Conservation (phyloP, 2,113 vertebrate species). For the Recurvirostra avosetta region DNA sequence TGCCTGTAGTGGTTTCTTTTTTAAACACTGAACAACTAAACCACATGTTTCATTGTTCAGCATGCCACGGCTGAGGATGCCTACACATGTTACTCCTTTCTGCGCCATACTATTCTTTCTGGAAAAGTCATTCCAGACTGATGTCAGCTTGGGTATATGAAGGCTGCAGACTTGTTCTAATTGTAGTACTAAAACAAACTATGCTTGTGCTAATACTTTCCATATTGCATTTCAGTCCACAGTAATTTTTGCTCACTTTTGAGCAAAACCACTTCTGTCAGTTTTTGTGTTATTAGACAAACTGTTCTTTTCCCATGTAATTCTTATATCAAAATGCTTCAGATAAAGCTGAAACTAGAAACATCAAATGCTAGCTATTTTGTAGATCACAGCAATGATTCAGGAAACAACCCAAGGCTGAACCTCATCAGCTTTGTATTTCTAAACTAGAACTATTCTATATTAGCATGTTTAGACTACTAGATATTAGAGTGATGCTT, state of each 20-base stretch:
- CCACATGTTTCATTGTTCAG: background rate
- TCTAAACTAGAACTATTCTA: background rate
- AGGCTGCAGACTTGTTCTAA: constrained; percentile 27
- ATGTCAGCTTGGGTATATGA: constrained; percentile 19
- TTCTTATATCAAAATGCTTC: background rate
- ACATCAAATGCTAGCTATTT: background rate
- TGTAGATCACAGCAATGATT: background rate
- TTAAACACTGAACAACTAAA: background rate
- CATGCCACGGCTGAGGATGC: background rate
- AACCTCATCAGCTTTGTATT: background rate
- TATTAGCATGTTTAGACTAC: background rate
- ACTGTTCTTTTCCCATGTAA: background rate
- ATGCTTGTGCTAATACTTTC: constrained; percentile 12
- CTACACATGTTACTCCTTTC: background rate
- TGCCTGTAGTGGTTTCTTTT: background rate
- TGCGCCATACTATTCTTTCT: background rate
- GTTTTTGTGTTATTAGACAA: background rate
- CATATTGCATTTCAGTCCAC: background rate
- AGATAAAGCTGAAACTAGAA: background rate
- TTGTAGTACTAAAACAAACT: constrained; percentile 8
- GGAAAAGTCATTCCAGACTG: constrained; percentile 21
- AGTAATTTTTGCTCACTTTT: background rate
- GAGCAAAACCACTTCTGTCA: background rate
- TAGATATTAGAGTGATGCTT: background rate
- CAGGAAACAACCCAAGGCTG: background rate